phyloP scores from a whole-genome alignment of 2,888 invertebrate species.

The Mantis religiosa region DNA sequence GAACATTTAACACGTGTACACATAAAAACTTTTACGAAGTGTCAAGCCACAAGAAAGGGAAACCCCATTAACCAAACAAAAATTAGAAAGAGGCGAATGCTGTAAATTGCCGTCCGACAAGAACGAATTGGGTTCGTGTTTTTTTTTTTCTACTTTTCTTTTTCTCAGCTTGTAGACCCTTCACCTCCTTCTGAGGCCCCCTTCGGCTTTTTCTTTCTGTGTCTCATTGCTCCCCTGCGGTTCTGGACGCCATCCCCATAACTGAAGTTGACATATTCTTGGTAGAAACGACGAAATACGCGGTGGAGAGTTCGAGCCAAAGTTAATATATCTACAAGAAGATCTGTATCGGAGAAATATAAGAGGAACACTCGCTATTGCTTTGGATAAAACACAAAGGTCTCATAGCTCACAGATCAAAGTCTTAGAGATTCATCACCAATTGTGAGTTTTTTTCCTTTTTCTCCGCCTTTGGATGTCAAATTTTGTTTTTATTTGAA shows the following conservation, averaged over 20 bases:
- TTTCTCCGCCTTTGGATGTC: no score
- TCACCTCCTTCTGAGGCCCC: not conserved
- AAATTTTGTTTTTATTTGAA: no score
- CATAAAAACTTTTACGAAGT: not conserved
- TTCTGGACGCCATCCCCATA: not conserved
- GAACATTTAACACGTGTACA: not conserved
- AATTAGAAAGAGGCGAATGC: not conserved
- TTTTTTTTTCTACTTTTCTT: not conserved
- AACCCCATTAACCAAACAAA: not conserved
- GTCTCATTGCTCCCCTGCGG: not conserved
- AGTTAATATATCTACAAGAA: no score
- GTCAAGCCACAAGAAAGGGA: not conserved
- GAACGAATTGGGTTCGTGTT: not conserved
- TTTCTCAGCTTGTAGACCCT: not conserved
- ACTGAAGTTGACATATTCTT: not conserved
- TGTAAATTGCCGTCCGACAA: not conserved
- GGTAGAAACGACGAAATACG: not conserved
- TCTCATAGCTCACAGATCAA: no score
- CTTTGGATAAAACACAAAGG: no score
- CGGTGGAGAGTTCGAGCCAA: not conserved
- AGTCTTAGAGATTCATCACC: no score
- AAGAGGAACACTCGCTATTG: no score
- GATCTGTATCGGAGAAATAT: no score
- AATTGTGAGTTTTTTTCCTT: no score
- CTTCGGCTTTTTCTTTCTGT: not conserved